A percentile compares a stretch with the other conserved stretches of the same genome.
phyloP scores from a whole-genome alignment of 2,113 vertebrate species.

The Corythornis cristatus region DNA sequence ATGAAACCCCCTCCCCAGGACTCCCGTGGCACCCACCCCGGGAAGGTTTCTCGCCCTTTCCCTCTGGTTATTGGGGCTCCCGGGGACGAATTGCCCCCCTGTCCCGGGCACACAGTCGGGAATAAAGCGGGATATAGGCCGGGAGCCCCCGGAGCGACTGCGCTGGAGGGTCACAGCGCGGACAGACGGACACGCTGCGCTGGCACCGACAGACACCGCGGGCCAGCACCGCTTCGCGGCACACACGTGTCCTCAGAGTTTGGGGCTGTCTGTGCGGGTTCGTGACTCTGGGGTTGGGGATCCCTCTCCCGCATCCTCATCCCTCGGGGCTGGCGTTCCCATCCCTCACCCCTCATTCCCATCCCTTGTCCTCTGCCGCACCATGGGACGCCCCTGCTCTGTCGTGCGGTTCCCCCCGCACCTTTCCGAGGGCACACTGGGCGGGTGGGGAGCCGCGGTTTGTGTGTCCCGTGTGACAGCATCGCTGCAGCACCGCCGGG shows the following conservation, averaged over 20 bases:
- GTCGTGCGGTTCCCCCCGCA: accelerated
- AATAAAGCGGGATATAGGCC: accelerated
- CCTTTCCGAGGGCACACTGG: neutral
- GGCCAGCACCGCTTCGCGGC: neutral
- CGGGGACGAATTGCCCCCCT: neutral
- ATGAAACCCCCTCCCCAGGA: neutral
- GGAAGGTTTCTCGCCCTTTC: neutral
- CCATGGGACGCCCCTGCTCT: neutral
- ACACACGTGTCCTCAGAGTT: accelerated
- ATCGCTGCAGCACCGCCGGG: accelerated
- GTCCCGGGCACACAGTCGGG: neutral
- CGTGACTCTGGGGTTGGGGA: accelerated
- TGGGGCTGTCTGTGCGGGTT: neutral
- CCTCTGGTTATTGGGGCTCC: too few relatives aligned
- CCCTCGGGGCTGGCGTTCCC: neutral
- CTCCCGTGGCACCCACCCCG: neutral
- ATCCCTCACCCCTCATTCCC: neutral
- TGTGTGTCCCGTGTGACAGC: neutral
- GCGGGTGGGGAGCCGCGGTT: too few relatives aligned
- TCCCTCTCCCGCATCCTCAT: neutral
- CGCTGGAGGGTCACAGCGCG: neutral
- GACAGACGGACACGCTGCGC: neutral
- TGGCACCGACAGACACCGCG: neutral
- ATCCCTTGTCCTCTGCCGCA: neutral
- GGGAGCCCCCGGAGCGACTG: accelerated